phyloP scores from a whole-genome alignment of 2,888 invertebrate genomes.

The Gortyna flavago region DNA sequence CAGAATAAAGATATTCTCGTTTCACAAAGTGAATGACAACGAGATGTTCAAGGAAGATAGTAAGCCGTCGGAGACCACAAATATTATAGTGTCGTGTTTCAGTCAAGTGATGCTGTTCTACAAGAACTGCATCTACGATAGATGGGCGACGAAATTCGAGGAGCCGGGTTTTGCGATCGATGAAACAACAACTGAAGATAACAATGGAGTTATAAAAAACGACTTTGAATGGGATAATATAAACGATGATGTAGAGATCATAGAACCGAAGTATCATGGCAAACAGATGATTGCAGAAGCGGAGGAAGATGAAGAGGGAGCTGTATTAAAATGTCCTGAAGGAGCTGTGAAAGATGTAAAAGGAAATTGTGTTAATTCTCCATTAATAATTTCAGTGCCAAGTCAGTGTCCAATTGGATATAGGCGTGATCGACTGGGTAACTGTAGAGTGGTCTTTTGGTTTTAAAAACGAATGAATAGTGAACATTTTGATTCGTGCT shows the following conservation, averaged over 20 bases:
- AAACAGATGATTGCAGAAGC: slow-evolving; percentile 60
- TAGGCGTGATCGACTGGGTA: slow-evolving; percentile 78
- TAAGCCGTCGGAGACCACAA: slow-evolving; percentile 44
- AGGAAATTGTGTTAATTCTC: slow-evolving; percentile 76
- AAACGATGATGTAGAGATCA: slow-evolving; percentile 81
- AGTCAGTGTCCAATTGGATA: slow-evolving; percentile 83
- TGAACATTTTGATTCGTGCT: not conserved
- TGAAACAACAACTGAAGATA: slow-evolving; percentile 51
- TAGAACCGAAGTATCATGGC: slow-evolving; percentile 81
- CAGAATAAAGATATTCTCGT: slow-evolving; percentile 79
- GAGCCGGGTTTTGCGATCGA: slow-evolving; percentile 42
- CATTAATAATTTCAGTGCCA: slow-evolving; percentile 80
- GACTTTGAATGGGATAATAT: slow-evolving; percentile 67
- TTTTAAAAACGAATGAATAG: slow-evolving; percentile 26
- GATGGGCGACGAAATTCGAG: slow-evolving; percentile 53
- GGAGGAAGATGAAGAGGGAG: slow-evolving; percentile 48
- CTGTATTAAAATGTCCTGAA: slow-evolving; percentile 70
- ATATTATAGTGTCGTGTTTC: slow-evolving; percentile 71
- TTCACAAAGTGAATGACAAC: slow-evolving; percentile 67
- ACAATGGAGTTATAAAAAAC: slow-evolving; percentile 40
- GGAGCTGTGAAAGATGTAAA: slow-evolving; percentile 72
- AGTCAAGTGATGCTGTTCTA: slow-evolving; percentile 77
- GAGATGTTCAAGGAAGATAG: slow-evolving; percentile 59
- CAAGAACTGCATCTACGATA: slow-evolving; percentile 79
- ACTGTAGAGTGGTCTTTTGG: slow-evolving; percentile 75